A percentile compares a stretch with the other conserved stretches of the same genome.
These are phyloP conservation scores for Macrophya alboannulata DNA, from an alignment of 2,888 invertebrate genomes.

Conservation along the genomic window DNA sequence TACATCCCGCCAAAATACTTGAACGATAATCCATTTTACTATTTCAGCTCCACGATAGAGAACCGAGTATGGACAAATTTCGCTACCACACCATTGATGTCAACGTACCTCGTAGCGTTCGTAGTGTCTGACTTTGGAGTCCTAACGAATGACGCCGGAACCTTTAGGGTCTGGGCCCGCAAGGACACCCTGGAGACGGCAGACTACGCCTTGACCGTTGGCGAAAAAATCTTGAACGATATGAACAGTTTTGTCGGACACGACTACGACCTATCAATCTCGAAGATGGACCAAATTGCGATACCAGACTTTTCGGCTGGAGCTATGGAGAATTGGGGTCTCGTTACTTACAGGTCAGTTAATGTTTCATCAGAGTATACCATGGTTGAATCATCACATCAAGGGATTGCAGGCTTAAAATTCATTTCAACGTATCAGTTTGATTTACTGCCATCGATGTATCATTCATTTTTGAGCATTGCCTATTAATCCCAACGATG, in stretches of 20 bases:
- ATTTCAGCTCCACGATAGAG: conserved; percentile 27
- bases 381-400: background rate
- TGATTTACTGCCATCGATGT: background rate
- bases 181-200: background rate
- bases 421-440: background rate
- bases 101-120: conserved; percentile 88
- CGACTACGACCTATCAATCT: conserved; percentile 71
- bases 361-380: background rate
- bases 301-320: conserved; percentile 91
- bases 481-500: background rate
- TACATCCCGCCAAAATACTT: no score
- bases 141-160: conserved; percentile 80
- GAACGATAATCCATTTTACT: background rate
- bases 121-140: conserved; percentile 84
- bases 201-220: conserved; percentile 19
- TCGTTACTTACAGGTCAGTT: conserved; percentile 87
- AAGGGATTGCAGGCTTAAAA: background rate
- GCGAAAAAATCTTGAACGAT: conserved; percentile 15
- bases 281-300: conserved; percentile 89
- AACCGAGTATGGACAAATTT: conserved; percentile 65
- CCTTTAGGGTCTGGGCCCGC: conserved; percentile 46
- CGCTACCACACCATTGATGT: conserved; percentile 81
- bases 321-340: conserved; percentile 96
- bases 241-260: conserved; percentile 18
- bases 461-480: background rate